A percentile compares a stretch with the other conserved stretches of the same genome.
These are phyloP conservation scores for Toxotes lorentzi DNA, from an alignment of 2,797 vertebrate species.

Conservation along the genomic window DNA sequence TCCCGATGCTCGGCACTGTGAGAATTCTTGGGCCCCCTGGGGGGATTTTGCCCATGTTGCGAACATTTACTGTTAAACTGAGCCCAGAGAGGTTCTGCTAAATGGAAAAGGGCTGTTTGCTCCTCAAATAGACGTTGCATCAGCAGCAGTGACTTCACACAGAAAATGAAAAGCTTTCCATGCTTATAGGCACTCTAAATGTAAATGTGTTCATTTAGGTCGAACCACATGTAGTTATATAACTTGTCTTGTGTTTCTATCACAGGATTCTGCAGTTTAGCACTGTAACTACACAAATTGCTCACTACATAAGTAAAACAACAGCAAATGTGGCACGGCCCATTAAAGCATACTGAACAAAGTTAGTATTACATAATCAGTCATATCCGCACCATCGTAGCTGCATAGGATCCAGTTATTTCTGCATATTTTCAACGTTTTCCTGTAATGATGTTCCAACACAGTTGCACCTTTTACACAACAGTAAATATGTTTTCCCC, in stretches of 20 bases:
- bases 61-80: conserved; percentile 74
- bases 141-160: conserved; percentile 42
- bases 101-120: conserved; percentile 79
- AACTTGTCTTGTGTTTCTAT: conserved; percentile 37
- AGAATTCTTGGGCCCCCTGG: conserved; percentile 13
- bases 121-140: conserved; percentile 61
- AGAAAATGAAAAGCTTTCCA: conserved; percentile 37
- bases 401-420: conserved; percentile 22
- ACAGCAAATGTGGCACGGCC: neutral
- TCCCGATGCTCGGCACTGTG: conserved; percentile 17
- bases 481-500: neutral
- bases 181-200: conserved; percentile 65
- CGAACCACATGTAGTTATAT: conserved; percentile 48
- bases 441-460: neutral
- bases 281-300: neutral
- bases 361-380: conserved; percentile 16
- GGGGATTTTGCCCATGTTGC: conserved; percentile 24
- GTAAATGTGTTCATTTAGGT: conserved; percentile 73
- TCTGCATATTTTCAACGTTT: conserved; percentile 23
- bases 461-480: neutral
- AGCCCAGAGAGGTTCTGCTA: conserved; percentile 66
- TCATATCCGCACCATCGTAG: neutral
- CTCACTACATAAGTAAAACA: conserved; percentile 14
- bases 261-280: conserved; percentile 31
- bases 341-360: neutral